A percentile compares a stretch with the other conserved stretches of the same genome.
phyloP scores from a whole-genome alignment of 2,888 invertebrate species.

The Pristionchus fissidentatus region DNA sequence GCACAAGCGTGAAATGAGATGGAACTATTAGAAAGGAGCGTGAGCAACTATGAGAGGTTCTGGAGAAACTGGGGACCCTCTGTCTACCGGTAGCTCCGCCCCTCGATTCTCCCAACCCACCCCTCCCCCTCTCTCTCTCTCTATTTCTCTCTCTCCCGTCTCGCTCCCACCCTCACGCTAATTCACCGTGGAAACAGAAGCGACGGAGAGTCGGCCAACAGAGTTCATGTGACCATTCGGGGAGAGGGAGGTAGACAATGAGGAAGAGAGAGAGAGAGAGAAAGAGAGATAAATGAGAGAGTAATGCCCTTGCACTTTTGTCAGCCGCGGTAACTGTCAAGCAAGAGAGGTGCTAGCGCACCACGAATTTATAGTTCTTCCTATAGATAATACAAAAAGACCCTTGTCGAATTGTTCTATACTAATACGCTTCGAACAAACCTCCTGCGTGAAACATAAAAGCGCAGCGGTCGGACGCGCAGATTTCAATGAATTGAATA shows the following conservation, averaged over 20 bases:
- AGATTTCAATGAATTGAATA: no score
- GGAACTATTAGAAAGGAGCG: not conserved
- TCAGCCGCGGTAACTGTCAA: not conserved
- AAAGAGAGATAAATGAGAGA: no score
- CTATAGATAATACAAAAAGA: not conserved
- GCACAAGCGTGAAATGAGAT: no score
- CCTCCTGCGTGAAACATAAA: no score
- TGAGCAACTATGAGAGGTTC: not conserved
- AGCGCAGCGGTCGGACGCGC: no score
- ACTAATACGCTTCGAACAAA: no score
- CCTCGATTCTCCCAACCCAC: not conserved
- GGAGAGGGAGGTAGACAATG: not conserved
- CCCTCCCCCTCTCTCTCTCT: no score
- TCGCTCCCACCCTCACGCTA: slow-evolving; percentile 6
- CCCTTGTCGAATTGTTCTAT: not conserved
- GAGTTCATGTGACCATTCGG: not conserved
- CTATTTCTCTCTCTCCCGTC: no score
- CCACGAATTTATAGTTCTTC: not conserved
- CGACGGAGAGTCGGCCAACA: not conserved
- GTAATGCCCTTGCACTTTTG: not conserved
- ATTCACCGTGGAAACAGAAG: slow-evolving; percentile 38
- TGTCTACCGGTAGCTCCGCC: not conserved
- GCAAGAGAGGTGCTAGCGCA: not conserved
- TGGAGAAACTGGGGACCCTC: not conserved
- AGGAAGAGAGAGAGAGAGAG: no score